Evolutionary conservation across 1,140 invertebrate species (phyloP), one percentile per base, ranked within the genome.

Genomic region (Spodoptera frugiperda): DNA sequence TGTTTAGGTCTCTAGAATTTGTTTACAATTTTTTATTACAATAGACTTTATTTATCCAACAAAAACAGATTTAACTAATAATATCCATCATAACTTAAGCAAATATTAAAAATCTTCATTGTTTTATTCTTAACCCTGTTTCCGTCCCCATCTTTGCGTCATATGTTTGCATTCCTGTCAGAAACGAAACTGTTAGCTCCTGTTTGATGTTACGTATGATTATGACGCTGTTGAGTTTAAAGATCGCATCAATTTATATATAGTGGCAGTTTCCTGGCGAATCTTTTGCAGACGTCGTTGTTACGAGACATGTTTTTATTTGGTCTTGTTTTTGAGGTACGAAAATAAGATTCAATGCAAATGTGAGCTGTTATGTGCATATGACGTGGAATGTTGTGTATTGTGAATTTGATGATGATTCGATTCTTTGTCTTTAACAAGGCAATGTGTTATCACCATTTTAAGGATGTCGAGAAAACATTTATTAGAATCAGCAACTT

Each of bases 181-280:
- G 33, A 21, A 67, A 49, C 63, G n/a, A 44, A 14, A 17, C 46
- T 33, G 17, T 46, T 46, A 11, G 19, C 63, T 48, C n/a, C 63
- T 44, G 59, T 67, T 67, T 67, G 63, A 67, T 67, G 63, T 67
- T 67, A 67, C 63, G 19, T 48, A 67, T 44, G 44, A 48, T 48
- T 48, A 48, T 67, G 63, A 67, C 63, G 63, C n/a, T 10, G 59
- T 44, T 11, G 59, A 63, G 59, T 63, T 63, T 67, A 48, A 48
- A 67, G 63, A 67, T 67, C 63, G 63, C 63, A 67, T 48, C 63
- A 67, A 67, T 67, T 67, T 67, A 67, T 67, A 67, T 49, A 67
- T 67, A 67, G 63, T 67, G 44, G 12, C 63, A 21, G 19, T 49
- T 67, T 49, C 63, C 63, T 67, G 63, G 63, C 63, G 19, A 46